phyloP scores from a whole-genome alignment of 2,797 vertebrate species.

The Oophaga sylvatica region DNA sequence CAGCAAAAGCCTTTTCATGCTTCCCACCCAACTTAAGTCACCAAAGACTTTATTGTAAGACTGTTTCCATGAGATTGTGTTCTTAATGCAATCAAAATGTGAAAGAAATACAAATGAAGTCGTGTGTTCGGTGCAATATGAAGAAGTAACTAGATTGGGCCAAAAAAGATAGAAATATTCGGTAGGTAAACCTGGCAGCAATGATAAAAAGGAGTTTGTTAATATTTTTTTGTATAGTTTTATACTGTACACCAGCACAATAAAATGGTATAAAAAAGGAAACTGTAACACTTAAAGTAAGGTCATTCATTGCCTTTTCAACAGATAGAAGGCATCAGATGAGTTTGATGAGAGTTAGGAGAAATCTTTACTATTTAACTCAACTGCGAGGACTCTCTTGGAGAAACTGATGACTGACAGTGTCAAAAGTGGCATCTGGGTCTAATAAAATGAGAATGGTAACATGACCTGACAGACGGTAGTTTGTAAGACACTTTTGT shows the following conservation, averaged over 20 bases:
- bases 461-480: conserved; percentile 29
- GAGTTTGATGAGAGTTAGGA: neutral
- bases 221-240: too few relatives aligned
- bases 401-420: conserved; percentile 6
- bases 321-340: neutral
- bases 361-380: conserved; percentile 1
- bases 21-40: conserved; percentile 20
- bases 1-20: conserved; percentile 6
- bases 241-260: neutral
- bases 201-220: neutral
- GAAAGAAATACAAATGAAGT: neutral
- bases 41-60: conserved; percentile 1
- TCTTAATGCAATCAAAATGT: neutral
- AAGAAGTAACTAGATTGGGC: neutral
- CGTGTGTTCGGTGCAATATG: neutral
- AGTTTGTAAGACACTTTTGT: conserved; percentile 8
- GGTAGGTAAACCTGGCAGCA: neutral
- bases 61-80: neutral
- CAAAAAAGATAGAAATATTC: neutral
- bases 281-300: neutral
- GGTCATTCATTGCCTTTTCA: neutral
- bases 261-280: neutral
- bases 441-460: neutral
- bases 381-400: neutral
- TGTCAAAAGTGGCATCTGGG: conserved; percentile 20